phyloP scores from a whole-genome alignment of 1,140 invertebrate species.

The Papilio polyxenes region DNA sequence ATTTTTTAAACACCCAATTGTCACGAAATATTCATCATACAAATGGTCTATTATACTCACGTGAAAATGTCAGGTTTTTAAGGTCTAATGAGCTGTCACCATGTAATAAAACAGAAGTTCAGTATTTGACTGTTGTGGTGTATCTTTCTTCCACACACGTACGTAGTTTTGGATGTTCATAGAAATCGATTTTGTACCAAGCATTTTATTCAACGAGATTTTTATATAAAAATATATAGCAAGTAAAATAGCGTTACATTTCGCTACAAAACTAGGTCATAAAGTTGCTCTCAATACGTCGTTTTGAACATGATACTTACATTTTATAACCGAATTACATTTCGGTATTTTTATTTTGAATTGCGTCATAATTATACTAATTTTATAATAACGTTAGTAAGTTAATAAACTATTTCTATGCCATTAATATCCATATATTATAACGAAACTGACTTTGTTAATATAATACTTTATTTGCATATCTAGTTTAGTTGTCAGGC shows the following conservation, averaged over 20 bases:
- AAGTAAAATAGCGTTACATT: background rate
- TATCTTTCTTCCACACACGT: background rate
- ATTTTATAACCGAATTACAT: constrained; percentile 48
- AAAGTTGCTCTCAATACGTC: constrained; percentile 12
- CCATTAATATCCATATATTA: constrained; percentile 29
- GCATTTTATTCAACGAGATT: background rate
- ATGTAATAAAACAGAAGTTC: background rate
- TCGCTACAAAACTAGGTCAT: background rate
- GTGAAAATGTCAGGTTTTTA: background rate
- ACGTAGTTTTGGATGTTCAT: background rate
- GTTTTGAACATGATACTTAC: constrained; percentile 38
- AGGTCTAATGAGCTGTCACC: background rate
- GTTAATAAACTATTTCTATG: constrained; percentile 28
- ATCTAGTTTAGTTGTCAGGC: constrained; percentile 12
- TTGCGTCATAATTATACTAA: background rate
- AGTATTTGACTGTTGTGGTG: background rate
- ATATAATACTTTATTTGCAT: constrained; percentile 24
- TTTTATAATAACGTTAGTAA: background rate
- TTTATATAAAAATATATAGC: background rate
- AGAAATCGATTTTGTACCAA: background rate
- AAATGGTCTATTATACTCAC: background rate
- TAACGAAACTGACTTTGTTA: constrained; percentile 22
- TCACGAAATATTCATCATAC: constrained; percentile 15
- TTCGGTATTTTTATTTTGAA: constrained; percentile 36
- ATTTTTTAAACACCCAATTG: constrained; percentile 25